Evolutionary conservation across 30 jellyfish, hydroid and myxozoan genomes (phyloP).

Genomic region (Nemopilema nomurai): DNA sequence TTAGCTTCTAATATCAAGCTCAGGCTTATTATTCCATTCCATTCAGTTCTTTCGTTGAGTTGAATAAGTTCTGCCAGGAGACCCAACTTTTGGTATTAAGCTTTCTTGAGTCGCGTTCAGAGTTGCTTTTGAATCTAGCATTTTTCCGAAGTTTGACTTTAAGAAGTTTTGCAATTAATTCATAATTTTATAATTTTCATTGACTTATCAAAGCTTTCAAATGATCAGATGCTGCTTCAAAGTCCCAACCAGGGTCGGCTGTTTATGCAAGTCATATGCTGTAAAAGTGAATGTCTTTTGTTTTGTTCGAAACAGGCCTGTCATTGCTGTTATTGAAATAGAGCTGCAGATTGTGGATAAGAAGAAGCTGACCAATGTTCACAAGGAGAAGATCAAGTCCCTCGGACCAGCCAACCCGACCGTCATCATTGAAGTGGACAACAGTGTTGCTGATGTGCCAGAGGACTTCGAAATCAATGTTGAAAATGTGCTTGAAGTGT

Average conservation of each 20-base stretch:
- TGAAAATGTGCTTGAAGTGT: conserved; percentile 62
- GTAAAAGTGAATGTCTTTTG: not conserved
- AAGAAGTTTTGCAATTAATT: not conserved
- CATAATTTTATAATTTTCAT: not conserved
- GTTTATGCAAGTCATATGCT: not conserved
- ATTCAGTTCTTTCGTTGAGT: too few species aligned
- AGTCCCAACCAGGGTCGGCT: too few species aligned
- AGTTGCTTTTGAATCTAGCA: too few species aligned
- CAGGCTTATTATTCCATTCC: too few species aligned
- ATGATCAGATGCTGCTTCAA: too few species aligned
- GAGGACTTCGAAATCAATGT: conserved; percentile 80
- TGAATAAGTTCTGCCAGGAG: too few species aligned
- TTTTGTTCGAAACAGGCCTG: conserved; percentile 71
- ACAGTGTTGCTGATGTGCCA: conserved; percentile 48
- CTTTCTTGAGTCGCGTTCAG: too few species aligned
- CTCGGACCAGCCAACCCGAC: conserved; percentile 98
- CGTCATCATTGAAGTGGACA: conserved; percentile 48
- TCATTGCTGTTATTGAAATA: conserved; percentile 84
- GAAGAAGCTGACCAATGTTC: conserved; percentile 67
- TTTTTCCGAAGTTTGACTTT: too few species aligned
- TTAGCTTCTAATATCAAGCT: too few species aligned
- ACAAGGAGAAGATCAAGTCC: conserved; percentile 61
- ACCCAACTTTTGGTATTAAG: too few species aligned
- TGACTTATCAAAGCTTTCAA: too few species aligned
- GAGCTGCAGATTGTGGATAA: conserved; percentile 73